Conservation (phyloP, 30 jellyfish, hydroid and myxozoan species). For the Aurelia sp. region DNA sequence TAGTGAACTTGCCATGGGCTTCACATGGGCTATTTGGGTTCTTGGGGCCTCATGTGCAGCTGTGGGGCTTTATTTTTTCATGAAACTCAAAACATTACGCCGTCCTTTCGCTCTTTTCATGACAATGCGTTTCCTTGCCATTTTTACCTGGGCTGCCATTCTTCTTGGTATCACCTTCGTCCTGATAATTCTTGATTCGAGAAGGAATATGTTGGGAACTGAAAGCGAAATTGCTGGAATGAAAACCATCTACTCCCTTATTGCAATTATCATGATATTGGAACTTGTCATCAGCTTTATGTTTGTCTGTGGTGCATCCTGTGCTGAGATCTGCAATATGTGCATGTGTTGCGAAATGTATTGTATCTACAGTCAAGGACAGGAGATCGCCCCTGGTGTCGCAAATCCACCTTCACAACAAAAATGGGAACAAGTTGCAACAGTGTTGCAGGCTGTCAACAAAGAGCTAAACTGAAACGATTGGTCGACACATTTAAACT, state of each 20-base stretch:
- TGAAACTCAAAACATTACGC: background rate
- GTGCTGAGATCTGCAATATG: slow-evolving; percentile 13
- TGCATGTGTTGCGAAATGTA: slow-evolving; percentile 34
- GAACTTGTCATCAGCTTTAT: slow-evolving; percentile 8
- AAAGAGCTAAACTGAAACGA: too few species aligned
- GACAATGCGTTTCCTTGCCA: slow-evolving; percentile 42
- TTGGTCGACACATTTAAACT: too few species aligned
- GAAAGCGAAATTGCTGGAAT: background rate
- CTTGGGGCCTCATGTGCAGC: background rate
- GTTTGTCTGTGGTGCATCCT: slow-evolving; percentile 24
- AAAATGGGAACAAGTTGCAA: slow-evolving; percentile 34
- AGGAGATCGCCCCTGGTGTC: slow-evolving; percentile 47
- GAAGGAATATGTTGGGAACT: slow-evolving; percentile 1
- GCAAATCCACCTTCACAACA: slow-evolving; percentile 64
- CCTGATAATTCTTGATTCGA: background rate
- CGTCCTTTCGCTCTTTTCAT: slow-evolving; percentile 39
- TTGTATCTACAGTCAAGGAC: slow-evolving; percentile 29
- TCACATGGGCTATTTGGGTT: slow-evolving; percentile 18
- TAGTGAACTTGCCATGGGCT: slow-evolving; percentile 18
- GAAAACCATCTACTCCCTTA: slow-evolving; percentile 11
- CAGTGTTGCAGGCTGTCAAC: background rate
- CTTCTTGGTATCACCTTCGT: slow-evolving; percentile 17
- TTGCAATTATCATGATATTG: background rate
- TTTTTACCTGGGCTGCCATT: slow-evolving; percentile 9
- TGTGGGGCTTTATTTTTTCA: slow-evolving; percentile 11